Evolutionary conservation across 2,797 vertebrate genomes (phyloP).

Genomic region (Acanthurus leucopareius): DNA sequence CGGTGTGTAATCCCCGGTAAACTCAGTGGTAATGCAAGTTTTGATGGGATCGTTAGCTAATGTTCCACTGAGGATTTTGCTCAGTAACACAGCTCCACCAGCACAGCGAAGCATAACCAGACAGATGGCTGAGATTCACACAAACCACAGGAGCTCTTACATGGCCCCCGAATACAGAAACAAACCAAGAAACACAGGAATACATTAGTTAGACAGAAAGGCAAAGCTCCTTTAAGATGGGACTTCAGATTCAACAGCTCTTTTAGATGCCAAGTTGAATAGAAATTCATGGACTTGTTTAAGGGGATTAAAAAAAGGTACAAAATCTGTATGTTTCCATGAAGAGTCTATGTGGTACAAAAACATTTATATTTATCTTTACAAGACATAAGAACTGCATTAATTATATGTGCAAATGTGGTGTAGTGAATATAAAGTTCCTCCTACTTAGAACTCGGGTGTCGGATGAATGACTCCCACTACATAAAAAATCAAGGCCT

Average conservation of each 20-base stretch:
- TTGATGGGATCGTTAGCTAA: constrained; percentile 59
- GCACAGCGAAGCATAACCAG: constrained; percentile 26
- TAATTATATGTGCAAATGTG: constrained; percentile 54
- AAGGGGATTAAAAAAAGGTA: background rate
- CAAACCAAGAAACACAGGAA: background rate
- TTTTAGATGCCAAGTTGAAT: background rate
- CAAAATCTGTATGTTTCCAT: too few relatives aligned
- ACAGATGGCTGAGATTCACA: constrained; percentile 44
- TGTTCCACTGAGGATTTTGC: constrained; percentile 43
- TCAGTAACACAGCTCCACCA: constrained; percentile 28
- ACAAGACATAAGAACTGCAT: constrained; percentile 12
- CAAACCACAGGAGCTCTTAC: constrained; percentile 24
- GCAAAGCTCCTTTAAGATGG: background rate
- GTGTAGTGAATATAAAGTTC: constrained; percentile 38
- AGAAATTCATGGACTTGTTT: background rate
- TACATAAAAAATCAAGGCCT: too few relatives aligned
- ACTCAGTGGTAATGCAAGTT: constrained; percentile 32
- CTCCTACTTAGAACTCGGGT: constrained; percentile 7
- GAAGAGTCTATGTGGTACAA: too few relatives aligned
- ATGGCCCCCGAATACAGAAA: background rate
- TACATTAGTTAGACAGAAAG: background rate
- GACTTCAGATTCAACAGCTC: background rate
- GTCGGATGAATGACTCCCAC: too few relatives aligned
- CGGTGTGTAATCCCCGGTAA: constrained; percentile 44
- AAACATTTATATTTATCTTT: too few relatives aligned